Evolutionary conservation across 2,888 invertebrate genomes (phyloP).

Genomic region (Meliscaeva auricollis): DNA sequence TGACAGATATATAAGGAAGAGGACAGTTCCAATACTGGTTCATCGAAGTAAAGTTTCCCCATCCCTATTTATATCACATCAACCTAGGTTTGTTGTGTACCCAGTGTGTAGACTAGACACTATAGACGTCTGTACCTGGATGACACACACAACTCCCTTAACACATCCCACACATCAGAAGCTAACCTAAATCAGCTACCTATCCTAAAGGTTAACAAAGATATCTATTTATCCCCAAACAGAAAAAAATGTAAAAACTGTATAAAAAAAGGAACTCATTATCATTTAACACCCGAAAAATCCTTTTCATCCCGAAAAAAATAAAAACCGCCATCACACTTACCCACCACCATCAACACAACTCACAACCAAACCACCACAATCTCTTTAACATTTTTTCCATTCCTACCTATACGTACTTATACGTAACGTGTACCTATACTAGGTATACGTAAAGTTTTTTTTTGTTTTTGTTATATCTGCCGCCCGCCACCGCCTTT

Average conservation of each 20-base stretch:
- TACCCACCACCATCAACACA: constrained; percentile 17
- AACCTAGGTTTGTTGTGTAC: too few species aligned
- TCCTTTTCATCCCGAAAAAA: constrained; percentile 70
- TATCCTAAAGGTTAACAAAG: neutral
- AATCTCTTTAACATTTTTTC: constrained; percentile 68
- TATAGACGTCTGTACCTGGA: too few species aligned
- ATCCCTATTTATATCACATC: too few species aligned
- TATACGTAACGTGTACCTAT: neutral
- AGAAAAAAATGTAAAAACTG: neutral
- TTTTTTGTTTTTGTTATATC: neutral
- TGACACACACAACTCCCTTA: too few species aligned
- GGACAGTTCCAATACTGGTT: too few species aligned
- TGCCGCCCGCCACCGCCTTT: constrained; percentile 41
- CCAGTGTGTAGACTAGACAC: too few species aligned
- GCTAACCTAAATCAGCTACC: neutral
- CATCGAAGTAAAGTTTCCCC: too few species aligned
- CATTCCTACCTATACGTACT: neutral
- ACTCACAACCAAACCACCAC: constrained; percentile 39
- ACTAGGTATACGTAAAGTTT: neutral
- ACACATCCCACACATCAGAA: neutral
- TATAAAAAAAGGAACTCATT: constrained; percentile 57
- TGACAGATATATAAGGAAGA: too few species aligned
- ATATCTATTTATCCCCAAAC: neutral
- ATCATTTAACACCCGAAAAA: constrained; percentile 76
- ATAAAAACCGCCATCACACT: constrained; percentile 21